These are phyloP conservation scores for Petrophora chlorosata DNA, from an alignment of 2,888 invertebrate species.

Conservation along the genomic window DNA sequence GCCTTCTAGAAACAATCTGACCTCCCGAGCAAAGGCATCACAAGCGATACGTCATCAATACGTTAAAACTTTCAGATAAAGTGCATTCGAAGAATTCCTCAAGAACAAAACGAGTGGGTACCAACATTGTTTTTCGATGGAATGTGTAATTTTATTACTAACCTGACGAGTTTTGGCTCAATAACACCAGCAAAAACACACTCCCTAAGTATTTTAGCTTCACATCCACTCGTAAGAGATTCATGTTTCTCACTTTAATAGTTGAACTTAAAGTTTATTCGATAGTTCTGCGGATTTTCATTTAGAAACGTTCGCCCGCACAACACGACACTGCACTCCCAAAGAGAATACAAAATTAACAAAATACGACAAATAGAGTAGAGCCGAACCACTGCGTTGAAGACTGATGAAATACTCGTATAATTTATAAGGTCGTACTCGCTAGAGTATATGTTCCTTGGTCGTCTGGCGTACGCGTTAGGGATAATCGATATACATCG, in stretches of 20 bases:
- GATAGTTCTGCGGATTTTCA: conserved; percentile 2
- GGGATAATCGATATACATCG: not conserved
- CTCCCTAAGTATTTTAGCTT: conserved; percentile 42
- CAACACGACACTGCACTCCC: no score
- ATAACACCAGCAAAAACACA: conserved; percentile 44
- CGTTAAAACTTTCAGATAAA: conserved; percentile 8
- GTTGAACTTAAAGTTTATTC: conserved; percentile 19
- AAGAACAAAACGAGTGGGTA: conserved; percentile 19
- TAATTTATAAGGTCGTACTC: no score
- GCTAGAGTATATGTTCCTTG: no score
- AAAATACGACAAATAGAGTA: not conserved
- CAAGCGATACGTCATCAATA: conserved; percentile 29
- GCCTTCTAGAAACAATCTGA: conserved; percentile 10
- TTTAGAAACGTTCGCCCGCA: not conserved
- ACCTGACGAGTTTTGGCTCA: conserved; percentile 44
- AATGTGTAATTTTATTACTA: no score
- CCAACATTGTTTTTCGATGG: conserved; percentile 37
- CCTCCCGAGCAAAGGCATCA: conserved; percentile 7
- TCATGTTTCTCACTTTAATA: conserved; percentile 43
- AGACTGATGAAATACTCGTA: no score
- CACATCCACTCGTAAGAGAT: conserved; percentile 49
- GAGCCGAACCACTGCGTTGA: no score
- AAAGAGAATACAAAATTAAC: no score
- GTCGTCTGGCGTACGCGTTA: no score
- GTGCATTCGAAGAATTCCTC: conserved; percentile 23